A percentile compares a stretch with the other conserved stretches of the same genome.
phyloP scores from a whole-genome alignment of 2,797 vertebrate species.

The Tiaroga cobitis region DNA sequence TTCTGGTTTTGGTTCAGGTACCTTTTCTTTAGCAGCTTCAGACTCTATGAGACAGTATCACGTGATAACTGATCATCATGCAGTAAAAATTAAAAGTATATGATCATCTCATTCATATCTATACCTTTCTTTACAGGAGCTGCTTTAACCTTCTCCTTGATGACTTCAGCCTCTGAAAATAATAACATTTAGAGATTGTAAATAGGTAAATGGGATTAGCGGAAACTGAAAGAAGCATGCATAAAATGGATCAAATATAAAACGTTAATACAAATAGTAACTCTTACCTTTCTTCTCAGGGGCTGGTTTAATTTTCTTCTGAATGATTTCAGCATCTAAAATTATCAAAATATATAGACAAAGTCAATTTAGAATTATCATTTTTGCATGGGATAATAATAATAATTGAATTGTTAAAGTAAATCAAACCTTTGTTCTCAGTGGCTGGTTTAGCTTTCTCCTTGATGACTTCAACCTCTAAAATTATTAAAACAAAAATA shows the following conservation, averaged over 20 bases:
- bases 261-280: background rate
- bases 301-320: background rate
- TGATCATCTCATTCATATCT: background rate
- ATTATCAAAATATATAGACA: background rate
- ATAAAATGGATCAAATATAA: background rate
- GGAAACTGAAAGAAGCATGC: background rate
- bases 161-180: slow-evolving; percentile 30
- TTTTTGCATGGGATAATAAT: background rate
- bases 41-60: slow-evolving; percentile 18
- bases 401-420: background rate
- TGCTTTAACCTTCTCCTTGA: slow-evolving; percentile 29
- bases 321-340: background rate
- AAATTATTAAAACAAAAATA: background rate
- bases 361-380: background rate
- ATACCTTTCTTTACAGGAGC: slow-evolving; percentile 32
- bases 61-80: background rate
- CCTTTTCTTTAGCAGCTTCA: slow-evolving; percentile 35
- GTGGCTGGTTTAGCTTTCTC: slow-evolving; percentile 36
- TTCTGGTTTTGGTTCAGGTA: slow-evolving; percentile 21
- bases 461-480: slow-evolving; percentile 27
- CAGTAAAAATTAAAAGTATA: background rate
- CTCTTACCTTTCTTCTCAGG: slow-evolving; percentile 22
- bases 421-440: slow-evolving; percentile 28
- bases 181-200: background rate
- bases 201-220: background rate